Evolutionary conservation across 1,140 invertebrate species (phyloP), one percentile per base, ranked within the genome.

Genomic region (Conus ventricosus): DNA sequence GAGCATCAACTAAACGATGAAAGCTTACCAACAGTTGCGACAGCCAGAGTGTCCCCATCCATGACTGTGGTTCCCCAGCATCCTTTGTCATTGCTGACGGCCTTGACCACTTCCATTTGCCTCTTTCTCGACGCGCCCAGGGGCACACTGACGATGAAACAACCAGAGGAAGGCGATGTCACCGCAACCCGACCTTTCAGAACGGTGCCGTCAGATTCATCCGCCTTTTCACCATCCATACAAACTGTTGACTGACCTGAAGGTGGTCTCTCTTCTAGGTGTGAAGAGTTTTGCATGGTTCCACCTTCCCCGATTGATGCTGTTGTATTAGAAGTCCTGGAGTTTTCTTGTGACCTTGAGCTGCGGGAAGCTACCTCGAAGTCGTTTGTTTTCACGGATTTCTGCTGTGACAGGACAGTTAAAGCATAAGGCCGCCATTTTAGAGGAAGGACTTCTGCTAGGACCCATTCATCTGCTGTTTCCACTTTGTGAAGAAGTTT

Each of bases 381-480:
- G 11, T 20, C 20, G 67, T 23, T 23, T 71, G 13, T 13, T 71
- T 71, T 20, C 20, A 20, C 67, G 11, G 15, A 20, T 13, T 17
- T 23, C 17, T 81, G 6, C 51, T 81, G 27, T 23, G 51, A 17
- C 82, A 84, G 82, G 8, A 27, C 13, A 13, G 60, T 54, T 5
- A 87, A 54, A 71, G 39, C 54, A 23, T 78, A 78, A 0, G 85
- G 85, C 25, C 85, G 67, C 63, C 71, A 87, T 57, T 55, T 80
- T 2, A 87, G 53, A 51, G 71, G 54, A 6, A 87, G 71, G 20
- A 87, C n/a, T 25, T 87, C n/a, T 8, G 23, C 71, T 11, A 87
- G 13, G 54, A 51, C 20, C 85, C 85, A 87, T 27, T 55, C 75
- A 6, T 87, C 75, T 8, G 6, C 71, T 25, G 20, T 54, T 11